phyloP scores from a whole-genome alignment of 1,140 invertebrate genomes.

The Nomia melanderi region DNA sequence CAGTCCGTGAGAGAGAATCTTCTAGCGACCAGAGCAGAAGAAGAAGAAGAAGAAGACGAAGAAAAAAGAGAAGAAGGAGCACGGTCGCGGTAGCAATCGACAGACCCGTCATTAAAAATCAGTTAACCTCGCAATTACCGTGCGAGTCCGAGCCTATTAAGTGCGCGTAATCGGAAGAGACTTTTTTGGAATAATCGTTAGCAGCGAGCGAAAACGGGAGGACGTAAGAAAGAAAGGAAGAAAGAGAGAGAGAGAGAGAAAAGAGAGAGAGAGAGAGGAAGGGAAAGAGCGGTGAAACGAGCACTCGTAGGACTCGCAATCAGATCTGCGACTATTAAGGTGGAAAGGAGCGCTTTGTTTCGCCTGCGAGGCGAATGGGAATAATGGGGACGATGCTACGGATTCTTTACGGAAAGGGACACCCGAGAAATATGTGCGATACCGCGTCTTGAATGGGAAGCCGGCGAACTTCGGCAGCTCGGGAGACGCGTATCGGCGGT shows the following conservation, averaged over 20 bases:
- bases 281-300: conserved; percentile 49
- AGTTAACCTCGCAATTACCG: conserved; percentile 68
- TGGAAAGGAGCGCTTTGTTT: conserved; percentile 57
- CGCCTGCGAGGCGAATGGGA: conserved; percentile 31
- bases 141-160: conserved; percentile 64
- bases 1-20: conserved; percentile 20
- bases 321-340: conserved; percentile 56
- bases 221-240: too few relatives aligned
- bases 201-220: conserved; percentile 12
- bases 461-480: not conserved
- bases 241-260: too few relatives aligned
- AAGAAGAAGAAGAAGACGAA: conserved; percentile 30
- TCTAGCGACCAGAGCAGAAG: not conserved
- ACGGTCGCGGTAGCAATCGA: conserved; percentile 61
- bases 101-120: conserved; percentile 68
- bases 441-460: conserved; percentile 28
- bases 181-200: conserved; percentile 63
- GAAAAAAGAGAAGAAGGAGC: conserved; percentile 33
- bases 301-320: conserved; percentile 48
- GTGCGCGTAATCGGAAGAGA: conserved; percentile 63
- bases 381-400: conserved; percentile 51
- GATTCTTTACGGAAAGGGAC: conserved; percentile 37
- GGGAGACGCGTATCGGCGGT: not conserved
- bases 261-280: too few relatives aligned
- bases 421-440: conserved; percentile 41